These are phyloP conservation scores for Cerceris rybyensis DNA, from an alignment of 2,888 invertebrate genomes.

Conservation along the genomic window DNA sequence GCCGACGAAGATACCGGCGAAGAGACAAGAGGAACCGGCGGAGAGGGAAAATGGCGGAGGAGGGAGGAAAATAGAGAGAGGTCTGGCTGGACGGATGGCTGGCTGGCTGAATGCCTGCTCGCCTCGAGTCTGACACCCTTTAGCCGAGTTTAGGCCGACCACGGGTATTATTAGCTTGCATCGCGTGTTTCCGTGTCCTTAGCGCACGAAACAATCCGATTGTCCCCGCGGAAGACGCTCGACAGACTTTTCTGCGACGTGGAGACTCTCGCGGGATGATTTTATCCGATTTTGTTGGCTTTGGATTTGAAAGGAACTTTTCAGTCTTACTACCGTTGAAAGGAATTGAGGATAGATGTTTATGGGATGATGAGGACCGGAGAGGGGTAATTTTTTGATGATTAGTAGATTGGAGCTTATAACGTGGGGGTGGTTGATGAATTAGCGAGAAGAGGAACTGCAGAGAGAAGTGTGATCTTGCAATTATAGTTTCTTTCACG, in stretches of 20 bases:
- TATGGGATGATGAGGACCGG: no score
- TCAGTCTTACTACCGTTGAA: no score
- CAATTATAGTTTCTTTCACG: no score
- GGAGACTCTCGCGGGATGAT: slow-evolving; percentile 1
- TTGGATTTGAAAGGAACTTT: no score
- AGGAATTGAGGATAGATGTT: no score
- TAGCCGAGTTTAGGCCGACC: slow-evolving; percentile 72
- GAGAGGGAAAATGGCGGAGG: background rate
- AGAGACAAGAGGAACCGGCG: background rate
- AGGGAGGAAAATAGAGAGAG: background rate
- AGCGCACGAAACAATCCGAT: slow-evolving; percentile 56
- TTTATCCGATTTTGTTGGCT: background rate
- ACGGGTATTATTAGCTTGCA: slow-evolving; percentile 73
- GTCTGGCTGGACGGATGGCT: slow-evolving; percentile 23
- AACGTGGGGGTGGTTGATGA: no score
- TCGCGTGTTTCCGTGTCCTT: slow-evolving; percentile 65
- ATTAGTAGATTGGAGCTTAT: no score
- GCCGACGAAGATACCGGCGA: background rate
- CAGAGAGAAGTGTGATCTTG: no score
- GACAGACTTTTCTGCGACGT: slow-evolving; percentile 24
- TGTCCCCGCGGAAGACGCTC: slow-evolving; percentile 41
- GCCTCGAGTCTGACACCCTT: slow-evolving; percentile 70
- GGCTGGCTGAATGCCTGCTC: slow-evolving; percentile 62
- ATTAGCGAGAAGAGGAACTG: no score
- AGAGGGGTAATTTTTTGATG: no score